Conservation (phyloP, 2,113 vertebrate species). For the Mus pahari region DNA sequence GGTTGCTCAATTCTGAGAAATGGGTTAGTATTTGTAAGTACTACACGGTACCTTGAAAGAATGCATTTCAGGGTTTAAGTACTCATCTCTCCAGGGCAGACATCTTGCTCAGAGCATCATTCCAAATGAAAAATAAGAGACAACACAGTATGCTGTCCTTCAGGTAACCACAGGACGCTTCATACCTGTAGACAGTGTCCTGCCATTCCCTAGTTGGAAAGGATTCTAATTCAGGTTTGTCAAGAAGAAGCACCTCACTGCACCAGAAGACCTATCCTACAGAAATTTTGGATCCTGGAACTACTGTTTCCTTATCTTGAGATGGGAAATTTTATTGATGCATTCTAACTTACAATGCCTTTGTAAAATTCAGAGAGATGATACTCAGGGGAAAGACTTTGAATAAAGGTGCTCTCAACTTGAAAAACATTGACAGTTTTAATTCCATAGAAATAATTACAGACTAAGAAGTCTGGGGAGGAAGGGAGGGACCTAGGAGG, state of each 20-base stretch:
- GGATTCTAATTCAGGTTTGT: background rate
- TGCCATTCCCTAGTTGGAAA: slow-evolving; percentile 41
- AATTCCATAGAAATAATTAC: slow-evolving; percentile 22
- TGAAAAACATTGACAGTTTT: background rate
- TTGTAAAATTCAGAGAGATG: background rate
- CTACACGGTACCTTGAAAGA: slow-evolving; percentile 45
- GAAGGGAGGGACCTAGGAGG: too few relatives aligned
- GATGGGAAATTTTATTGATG: background rate
- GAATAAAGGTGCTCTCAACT: background rate
- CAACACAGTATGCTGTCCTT: background rate
- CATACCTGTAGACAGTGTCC: slow-evolving; percentile 7
- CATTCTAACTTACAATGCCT: background rate
- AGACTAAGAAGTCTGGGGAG: too few relatives aligned
- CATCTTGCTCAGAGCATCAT: slow-evolving; percentile 23
- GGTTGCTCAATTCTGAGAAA: slow-evolving; percentile 64
- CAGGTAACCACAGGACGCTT: background rate
- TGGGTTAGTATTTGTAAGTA: slow-evolving; percentile 59
- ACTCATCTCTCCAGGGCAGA: slow-evolving; percentile 31
- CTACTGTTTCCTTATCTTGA: background rate
- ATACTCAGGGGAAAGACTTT: background rate
- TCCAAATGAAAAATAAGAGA: slow-evolving; percentile 34
- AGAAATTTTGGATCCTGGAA: background rate
- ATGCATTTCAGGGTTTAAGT: slow-evolving; percentile 57
- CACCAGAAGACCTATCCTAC: background rate
- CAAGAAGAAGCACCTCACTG: background rate